Conservation (phyloP, 2,888 invertebrate genomes). For the Drosophila fulvimacula region DNA sequence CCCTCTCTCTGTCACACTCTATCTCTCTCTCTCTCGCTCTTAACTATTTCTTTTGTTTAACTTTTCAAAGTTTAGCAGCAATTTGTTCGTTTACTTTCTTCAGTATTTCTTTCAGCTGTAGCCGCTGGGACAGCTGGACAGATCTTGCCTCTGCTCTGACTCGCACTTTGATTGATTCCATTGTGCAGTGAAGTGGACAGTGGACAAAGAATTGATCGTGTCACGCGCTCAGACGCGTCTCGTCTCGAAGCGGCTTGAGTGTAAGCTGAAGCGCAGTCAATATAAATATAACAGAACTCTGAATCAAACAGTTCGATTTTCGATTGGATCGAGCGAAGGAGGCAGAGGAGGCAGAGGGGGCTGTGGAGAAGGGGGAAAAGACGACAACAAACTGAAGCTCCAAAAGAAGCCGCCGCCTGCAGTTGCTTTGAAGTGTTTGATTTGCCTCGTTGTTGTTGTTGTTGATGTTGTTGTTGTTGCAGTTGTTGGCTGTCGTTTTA, state of each 20-base stretch:
- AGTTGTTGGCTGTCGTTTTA: slow-evolving; percentile 77
- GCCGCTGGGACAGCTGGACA: too few species aligned
- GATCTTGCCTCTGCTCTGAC: too few species aligned
- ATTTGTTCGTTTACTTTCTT: background rate
- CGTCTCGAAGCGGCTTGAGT: background rate
- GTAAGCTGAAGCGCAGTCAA: slow-evolving; percentile 57
- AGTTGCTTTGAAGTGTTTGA: slow-evolving; percentile 77
- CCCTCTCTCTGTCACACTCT: background rate
- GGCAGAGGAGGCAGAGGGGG: background rate
- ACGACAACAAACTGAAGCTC: slow-evolving; percentile 18
- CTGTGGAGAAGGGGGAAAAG: background rate
- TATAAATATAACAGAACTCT: slow-evolving; percentile 58
- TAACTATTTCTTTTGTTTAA: background rate
- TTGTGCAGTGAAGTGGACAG: slow-evolving; percentile 24
- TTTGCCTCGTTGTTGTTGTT: slow-evolving; percentile 59
- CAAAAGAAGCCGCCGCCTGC: slow-evolving; percentile 71
- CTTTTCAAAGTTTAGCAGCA: slow-evolving; percentile 2
- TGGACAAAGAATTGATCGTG: slow-evolving; percentile 30
- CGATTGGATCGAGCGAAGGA: slow-evolving; percentile 33
- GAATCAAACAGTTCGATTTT: slow-evolving; percentile 69
- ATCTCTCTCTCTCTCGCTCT: background rate
- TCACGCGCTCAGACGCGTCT: slow-evolving; percentile 31
- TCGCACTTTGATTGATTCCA: slow-evolving; percentile 43
- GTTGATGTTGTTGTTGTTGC: slow-evolving; percentile 45
- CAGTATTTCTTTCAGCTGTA: background rate